Base-by-base conservation (phyloP, 2,888 invertebrate species). In the Himalopsyche japonica region DNA sequence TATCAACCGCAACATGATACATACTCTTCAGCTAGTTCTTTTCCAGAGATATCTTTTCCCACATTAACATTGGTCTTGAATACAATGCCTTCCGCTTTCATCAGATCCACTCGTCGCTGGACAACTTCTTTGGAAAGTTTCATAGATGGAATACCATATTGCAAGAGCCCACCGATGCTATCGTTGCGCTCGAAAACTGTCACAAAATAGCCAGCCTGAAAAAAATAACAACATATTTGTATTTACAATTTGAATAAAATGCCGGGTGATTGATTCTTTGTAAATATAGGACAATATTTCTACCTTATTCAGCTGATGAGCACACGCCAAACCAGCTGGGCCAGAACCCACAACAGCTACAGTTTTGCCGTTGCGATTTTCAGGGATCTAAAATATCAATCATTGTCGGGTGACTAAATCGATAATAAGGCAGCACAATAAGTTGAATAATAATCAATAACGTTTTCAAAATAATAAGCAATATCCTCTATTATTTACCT, bases 91-190 rank as follows among this genome's bases (percentile, higher is more conserved):
- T 99, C 99, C 0, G 95, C 96, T 15, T 95, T 93, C 92, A 99
- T 93, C 79, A 99, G 93, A 86, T 95, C 94, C 0, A 99, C 94
- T 85, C 99, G 93, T 7, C 99, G 92, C 88, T 97, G 96, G 0
- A 99, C 98, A 82, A 98, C 97, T 86, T 96, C 94, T 91, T 99
- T 99, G 89, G 97, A 96, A 12, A 99, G 93, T 92, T 99, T 99
- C 99, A 99, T 99, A 8, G 98, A 98, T 20, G 99, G 99, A 89
- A 99, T 99, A 84, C 99, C 99, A 91, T 99, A 99, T 89, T 98
- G 97, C 79, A 99, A 92, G 30, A 99, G 93, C 0, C 99, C 99
- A 84, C 99, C 99, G 4, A 98, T 93, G 12, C 98, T 94, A 91
- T 99, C 98, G 91, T 99, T 99, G 84, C 99, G 94, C 90, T 99